phyloP scores from a whole-genome alignment of 2,797 vertebrate genomes.

The Sorex maritimensis region DNA sequence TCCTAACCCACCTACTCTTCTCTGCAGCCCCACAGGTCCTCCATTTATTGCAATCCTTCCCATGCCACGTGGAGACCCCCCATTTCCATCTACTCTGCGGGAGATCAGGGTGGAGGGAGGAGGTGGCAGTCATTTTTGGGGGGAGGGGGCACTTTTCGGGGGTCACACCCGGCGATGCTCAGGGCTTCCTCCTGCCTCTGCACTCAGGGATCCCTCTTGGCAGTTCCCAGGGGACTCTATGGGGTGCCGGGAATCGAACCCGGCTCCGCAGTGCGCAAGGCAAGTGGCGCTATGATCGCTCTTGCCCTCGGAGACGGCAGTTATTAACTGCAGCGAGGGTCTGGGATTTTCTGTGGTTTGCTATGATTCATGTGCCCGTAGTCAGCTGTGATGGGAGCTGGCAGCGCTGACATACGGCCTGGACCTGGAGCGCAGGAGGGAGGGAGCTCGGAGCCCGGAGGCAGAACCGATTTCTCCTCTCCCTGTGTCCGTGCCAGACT shows the following conservation, averaged over 20 bases:
- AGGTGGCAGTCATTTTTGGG: neutral
- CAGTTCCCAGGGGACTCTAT: too few species aligned
- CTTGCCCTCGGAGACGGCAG: neutral
- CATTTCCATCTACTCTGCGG: neutral
- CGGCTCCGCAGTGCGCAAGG: too few species aligned
- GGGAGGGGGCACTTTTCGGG: too few species aligned
- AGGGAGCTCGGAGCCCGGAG: neutral
- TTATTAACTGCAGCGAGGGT: neutral
- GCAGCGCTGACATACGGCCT: neutral
- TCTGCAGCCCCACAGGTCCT: too few species aligned
- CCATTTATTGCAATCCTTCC: neutral
- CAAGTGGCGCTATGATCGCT: too few species aligned
- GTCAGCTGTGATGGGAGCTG: conserved; percentile 25
- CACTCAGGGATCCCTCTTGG: too few species aligned
- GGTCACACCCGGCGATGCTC: too few species aligned
- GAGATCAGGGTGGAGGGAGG: neutral
- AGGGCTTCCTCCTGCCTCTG: too few species aligned
- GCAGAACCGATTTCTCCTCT: neutral
- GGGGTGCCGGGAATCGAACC: too few species aligned
- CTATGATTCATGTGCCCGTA: neutral
- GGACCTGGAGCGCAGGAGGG: neutral
- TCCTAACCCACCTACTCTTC: neutral
- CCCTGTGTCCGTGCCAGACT: neutral
- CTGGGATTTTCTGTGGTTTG: conserved; percentile 44
- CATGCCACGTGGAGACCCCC: rapidly evolving